Conservation (phyloP, 2,113 vertebrate genomes). For the Gymnocephalus cernua region DNA sequence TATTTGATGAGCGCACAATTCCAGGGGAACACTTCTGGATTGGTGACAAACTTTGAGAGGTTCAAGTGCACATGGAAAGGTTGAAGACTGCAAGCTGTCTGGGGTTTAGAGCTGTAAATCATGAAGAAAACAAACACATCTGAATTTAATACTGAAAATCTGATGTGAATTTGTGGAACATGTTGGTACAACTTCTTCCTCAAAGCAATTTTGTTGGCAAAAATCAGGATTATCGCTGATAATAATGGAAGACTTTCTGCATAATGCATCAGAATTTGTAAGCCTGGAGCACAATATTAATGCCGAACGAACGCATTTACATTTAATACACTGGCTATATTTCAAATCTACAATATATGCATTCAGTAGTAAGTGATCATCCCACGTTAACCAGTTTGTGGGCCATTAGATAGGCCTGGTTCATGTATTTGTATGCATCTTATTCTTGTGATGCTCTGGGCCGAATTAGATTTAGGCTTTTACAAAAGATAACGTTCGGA, state of each 20-base stretch:
- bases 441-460: not conserved
- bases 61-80: not conserved
- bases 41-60: not conserved
- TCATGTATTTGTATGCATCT: not conserved
- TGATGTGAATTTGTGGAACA: conserved; percentile 13
- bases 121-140: not conserved
- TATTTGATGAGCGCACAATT: conserved; percentile 2
- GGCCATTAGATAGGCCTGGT: not conserved
- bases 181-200: not conserved
- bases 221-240: not conserved
- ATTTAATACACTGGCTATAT: not conserved
- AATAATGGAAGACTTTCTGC: not conserved
- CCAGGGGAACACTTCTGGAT: not conserved
- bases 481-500: not conserved
- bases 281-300: not conserved
- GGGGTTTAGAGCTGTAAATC: conserved; percentile 10
- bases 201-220: not conserved
- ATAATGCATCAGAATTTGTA: not conserved
- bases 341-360: not conserved
- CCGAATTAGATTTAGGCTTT: not conserved
- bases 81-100: conserved; percentile 1
- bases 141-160: conserved; percentile 4
- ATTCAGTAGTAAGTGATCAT: not conserved
- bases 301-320: conserved; percentile 2
- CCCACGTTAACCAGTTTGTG: not conserved